Evolutionary conservation across 2,113 vertebrate species (phyloP).

Genomic region (Serilophus lunatus): DNA sequence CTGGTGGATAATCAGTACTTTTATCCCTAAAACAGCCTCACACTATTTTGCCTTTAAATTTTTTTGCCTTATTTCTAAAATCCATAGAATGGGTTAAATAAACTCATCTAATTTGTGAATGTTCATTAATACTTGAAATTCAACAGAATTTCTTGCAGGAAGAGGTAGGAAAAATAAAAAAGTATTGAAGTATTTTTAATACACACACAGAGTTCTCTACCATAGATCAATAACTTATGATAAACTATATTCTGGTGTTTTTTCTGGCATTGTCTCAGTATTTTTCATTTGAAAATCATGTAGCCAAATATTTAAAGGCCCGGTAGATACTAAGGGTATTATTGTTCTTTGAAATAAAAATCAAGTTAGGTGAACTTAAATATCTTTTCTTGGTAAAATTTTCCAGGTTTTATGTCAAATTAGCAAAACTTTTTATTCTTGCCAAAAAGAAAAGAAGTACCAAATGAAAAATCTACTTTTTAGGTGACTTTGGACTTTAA

Average conservation of each 20-base stretch:
- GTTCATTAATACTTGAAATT: background rate
- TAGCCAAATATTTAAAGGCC: background rate
- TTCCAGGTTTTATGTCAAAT: background rate
- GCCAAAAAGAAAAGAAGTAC: background rate
- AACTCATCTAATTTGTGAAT: background rate
- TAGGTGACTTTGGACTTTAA: background rate
- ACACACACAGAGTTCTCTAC: background rate
- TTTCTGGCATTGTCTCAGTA: background rate
- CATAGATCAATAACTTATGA: background rate
- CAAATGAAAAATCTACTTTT: background rate
- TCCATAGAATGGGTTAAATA: background rate
- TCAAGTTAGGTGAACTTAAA: background rate
- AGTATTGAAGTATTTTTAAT: background rate
- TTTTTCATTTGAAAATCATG: background rate
- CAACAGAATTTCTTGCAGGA: background rate
- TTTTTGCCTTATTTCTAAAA: background rate
- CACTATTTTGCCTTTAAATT: background rate
- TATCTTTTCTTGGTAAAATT: background rate
- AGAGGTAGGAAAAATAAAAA: background rate
- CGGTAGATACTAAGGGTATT: background rate
- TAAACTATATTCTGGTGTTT: background rate
- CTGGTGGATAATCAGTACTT: conserved; percentile 49
- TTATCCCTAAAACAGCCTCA: background rate
- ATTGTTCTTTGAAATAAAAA: background rate
- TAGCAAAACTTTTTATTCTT: background rate